Evolutionary conservation across 2,113 vertebrate species (phyloP), one percentile per base, ranked within the genome.

Genomic region (Urocynchramus pylzowi): DNA sequence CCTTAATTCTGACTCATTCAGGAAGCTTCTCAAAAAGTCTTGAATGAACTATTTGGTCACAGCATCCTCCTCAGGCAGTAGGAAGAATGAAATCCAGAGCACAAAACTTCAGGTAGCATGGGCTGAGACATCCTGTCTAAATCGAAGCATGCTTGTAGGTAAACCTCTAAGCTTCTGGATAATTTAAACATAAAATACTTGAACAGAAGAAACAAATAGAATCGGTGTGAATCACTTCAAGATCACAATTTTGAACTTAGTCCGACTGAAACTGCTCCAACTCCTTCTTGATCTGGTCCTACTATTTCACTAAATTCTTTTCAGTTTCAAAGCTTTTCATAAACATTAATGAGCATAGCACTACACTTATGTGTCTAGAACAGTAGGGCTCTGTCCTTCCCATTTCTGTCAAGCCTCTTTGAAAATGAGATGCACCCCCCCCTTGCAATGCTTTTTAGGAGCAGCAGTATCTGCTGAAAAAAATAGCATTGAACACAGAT

Each of bases 141-240:
- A 70, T 15, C 28, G 35, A 77, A 57, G 26, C 0, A 0, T 1
- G 2, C 13, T 73, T 61, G 22, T 21, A 78, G 59, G 26, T 22
- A 76, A 84, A 89, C 11, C 26, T 78, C 57, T 23, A 57, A 35
- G n/a, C 11, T 85, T 73, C 41, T 64, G 44, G 31, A 64, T 22
- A 76, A 42, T 16, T 84, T 37, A 69, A 94, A 37, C 6, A 41
- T 6, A 18, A 90, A 86, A 37, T 42, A 53, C 23, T 47, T 42
- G 17, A 21, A 54, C 16, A 56, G 65, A 84, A 56, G 65, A 84
- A 89, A 61, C 13, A 13, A 63, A 1, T n/a, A n/a, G 10, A 27
- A 53, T 16, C 0, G 0, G 9, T 13, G 15, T 28, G 39, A 39
- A 47, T 70, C 22, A 13, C 37, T 70, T 76, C 41, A 37, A 49